A percentile compares a stretch with the other conserved stretches of the same genome.
These are phyloP conservation scores for Lates japonicus DNA, from an alignment of 2,797 vertebrate species.

Conservation along the genomic window DNA sequence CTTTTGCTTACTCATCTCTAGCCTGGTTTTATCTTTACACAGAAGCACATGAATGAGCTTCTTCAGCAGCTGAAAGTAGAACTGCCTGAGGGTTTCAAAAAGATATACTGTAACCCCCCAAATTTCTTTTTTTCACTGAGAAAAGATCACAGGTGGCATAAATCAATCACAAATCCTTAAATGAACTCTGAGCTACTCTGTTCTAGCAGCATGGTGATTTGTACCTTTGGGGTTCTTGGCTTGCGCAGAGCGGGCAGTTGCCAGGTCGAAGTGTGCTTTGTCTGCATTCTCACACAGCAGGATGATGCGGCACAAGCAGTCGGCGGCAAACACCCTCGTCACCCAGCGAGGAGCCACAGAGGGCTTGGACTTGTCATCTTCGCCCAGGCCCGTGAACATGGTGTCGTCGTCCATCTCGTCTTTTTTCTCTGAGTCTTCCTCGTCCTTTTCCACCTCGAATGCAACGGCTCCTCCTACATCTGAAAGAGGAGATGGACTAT, in stretches of 20 bases:
- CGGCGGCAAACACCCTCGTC: constrained; percentile 96
- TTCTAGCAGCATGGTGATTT: constrained; percentile 3
- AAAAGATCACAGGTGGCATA: not conserved
- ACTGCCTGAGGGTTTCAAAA: not conserved
- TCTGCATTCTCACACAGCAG: constrained; percentile 94
- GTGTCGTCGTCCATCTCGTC: constrained; percentile 98
- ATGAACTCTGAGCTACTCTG: constrained; percentile 10
- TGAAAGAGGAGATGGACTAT: constrained; percentile 59
- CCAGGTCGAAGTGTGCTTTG: constrained; percentile 95
- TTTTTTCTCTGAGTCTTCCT: constrained; percentile 96
- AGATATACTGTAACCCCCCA: not conserved
- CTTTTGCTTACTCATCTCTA: constrained; percentile 40
- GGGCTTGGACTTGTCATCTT: constrained; percentile 97
- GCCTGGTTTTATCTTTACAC: constrained; percentile 47
- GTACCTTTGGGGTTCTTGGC: constrained; percentile 94
- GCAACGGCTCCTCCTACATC: constrained; percentile 90
- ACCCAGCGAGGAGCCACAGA: constrained; percentile 98
- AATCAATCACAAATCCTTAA: constrained; percentile 33
- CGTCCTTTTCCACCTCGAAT: constrained; percentile 92
- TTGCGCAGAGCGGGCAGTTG: constrained; percentile 90
- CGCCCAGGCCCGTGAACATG: constrained; percentile 97
- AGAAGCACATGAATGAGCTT: constrained; percentile 34
- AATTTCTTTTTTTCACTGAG: not conserved
- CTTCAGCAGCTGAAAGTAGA: constrained; percentile 20
- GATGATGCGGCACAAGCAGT: constrained; percentile 96